Evolutionary conservation across 92 coral and sea anemone genomes (phyloP), one percentile per base, ranked within the genome.

Genomic region (Palythoa caribaeorum): DNA sequence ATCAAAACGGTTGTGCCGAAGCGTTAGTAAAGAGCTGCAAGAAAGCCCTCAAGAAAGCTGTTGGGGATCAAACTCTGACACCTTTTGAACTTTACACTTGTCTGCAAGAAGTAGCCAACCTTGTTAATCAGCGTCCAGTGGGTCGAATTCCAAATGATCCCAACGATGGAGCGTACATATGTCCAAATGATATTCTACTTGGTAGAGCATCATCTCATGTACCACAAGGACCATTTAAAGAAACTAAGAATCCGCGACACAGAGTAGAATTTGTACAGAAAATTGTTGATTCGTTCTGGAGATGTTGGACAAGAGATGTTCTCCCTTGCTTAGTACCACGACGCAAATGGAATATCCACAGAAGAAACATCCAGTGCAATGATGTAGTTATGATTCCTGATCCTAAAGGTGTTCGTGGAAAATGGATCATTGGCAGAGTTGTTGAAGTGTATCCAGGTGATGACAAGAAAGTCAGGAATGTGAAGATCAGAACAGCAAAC

Each of bases 321-420:
- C 76, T 71, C 76, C 76, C 76, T 71, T 71, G 76, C 28, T 36
- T 71, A 36, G 76, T 71, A 71, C 76, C 76, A 71, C 76, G 76
- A 71, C 76, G 76, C 76, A 71, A 71, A 71, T 71, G 76, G 76
- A 71, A 71, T 38, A 38, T 72, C 51, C 77, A 72, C 51, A 72
- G 77, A 72, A 72, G 77, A 72, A 72, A 72, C n/a, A 38, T 72
- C 51, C 77, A 72, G 77, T 72, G 77, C 77, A 38, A 72, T 72
- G 72, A 66, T 12, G 38, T 66, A 6, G 72, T 66, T n/a, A 66
- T 19, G 72, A 66, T 66, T 28, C 72, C 72, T 66, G 72, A 66
- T 66, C 72, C 65, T 13, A 57, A 57, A 9, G 65, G 65, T 57
- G 65, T 57, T 57, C 65, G 65, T 57, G 65, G 65, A 57, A 57